These are phyloP conservation scores for Grammomys dolichurus DNA, from an alignment of 2,113 vertebrate species.

Conservation along the genomic window DNA sequence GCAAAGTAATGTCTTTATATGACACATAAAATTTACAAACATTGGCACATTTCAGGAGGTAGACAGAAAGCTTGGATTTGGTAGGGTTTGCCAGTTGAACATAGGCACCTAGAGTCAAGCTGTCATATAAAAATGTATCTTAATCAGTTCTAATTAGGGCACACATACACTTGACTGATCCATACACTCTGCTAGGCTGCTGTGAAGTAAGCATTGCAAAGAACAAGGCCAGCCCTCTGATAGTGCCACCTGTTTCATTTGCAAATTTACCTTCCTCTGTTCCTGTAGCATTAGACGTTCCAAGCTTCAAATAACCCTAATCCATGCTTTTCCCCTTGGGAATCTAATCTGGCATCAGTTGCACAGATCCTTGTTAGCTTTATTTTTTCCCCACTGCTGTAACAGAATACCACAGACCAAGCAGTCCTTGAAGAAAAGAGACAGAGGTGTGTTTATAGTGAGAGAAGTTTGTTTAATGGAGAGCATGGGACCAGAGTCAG, in stretches of 20 bases:
- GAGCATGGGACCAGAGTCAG: not conserved
- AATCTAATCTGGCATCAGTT: not conserved
- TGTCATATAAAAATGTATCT: not conserved
- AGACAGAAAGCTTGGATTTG: not conserved
- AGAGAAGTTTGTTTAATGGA: not conserved
- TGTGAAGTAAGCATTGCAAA: not conserved
- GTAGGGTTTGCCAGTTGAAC: not conserved
- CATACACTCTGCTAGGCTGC: not conserved
- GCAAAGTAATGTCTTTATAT: not conserved
- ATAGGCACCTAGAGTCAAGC: not conserved
- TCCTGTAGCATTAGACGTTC: not conserved
- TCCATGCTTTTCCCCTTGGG: not conserved
- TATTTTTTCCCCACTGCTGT: not conserved
- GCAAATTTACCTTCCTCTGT: not conserved
- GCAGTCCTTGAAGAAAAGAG: not conserved
- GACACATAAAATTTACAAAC: not conserved
- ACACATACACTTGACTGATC: not conserved
- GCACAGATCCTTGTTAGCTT: not conserved
- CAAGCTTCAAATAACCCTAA: not conserved
- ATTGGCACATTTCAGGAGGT: not conserved
- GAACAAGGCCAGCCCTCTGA: not conserved
- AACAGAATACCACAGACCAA: not conserved
- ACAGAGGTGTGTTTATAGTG: not conserved
- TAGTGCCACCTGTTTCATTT: not conserved
- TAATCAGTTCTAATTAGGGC: not conserved